A percentile compares a stretch with the other conserved stretches of the same genome.
Conservation (phyloP, 2,888 invertebrate species). For the Mimachlamys varia region DNA sequence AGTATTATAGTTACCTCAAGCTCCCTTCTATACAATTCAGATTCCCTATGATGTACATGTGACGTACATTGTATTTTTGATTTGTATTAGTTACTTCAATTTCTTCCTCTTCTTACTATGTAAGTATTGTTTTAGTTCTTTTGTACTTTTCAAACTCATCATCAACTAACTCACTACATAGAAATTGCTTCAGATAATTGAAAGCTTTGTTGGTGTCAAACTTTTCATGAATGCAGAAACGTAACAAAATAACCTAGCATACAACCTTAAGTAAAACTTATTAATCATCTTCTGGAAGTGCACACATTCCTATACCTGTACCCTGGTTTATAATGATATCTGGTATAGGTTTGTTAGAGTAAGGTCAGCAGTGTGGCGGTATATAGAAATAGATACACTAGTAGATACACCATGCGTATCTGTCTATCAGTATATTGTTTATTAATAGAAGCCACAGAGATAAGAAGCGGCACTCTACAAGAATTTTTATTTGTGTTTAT, state of each 20-base stretch:
- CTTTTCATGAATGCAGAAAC: background rate
- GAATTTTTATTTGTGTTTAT: conserved; percentile 28
- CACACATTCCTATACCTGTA: too few species aligned
- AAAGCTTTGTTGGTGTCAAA: background rate
- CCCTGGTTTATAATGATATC: background rate
- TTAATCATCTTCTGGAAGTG: too few species aligned
- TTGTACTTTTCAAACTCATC: too few species aligned
- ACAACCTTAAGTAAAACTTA: background rate
- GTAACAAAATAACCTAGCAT: background rate
- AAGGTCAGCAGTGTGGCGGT: background rate
- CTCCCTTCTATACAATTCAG: too few species aligned
- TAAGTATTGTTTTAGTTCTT: too few species aligned
- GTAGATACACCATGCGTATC: conserved; percentile 18
- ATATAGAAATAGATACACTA: background rate
- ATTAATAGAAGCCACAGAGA: conserved; percentile 6
- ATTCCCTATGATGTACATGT: background rate
- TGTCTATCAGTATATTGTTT: background rate
- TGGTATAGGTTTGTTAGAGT: background rate
- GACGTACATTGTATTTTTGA: background rate
- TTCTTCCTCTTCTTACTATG: too few species aligned
- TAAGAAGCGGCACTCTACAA: background rate
- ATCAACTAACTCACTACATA: too few species aligned
- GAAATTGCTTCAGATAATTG: background rate
- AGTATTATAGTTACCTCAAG: too few species aligned
- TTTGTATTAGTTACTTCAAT: background rate